phyloP scores from a whole-genome alignment of 2,888 invertebrate species.

The Chesias legatella region DNA sequence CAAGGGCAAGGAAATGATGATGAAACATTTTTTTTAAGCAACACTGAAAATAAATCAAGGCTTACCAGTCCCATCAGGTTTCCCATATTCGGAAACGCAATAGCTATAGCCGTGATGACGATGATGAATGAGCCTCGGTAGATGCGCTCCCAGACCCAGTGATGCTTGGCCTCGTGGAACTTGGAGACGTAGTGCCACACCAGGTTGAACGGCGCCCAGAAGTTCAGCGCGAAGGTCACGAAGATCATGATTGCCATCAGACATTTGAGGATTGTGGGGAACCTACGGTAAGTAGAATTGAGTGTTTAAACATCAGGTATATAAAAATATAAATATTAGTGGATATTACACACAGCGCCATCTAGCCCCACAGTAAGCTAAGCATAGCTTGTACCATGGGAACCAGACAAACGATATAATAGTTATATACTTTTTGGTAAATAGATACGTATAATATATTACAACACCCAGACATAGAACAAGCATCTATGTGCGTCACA shows the following conservation, averaged over 20 bases:
- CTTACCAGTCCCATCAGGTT: slow-evolving; percentile 70
- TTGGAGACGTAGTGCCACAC: slow-evolving; percentile 65
- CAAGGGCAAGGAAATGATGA: too few relatives aligned
- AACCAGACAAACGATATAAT: too few relatives aligned
- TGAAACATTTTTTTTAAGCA: too few relatives aligned
- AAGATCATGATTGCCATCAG: slow-evolving; percentile 72
- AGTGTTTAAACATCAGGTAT: too few relatives aligned
- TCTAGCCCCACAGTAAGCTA: too few relatives aligned
- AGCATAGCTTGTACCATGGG: too few relatives aligned
- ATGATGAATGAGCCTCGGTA: slow-evolving; percentile 56
- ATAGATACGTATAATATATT: too few relatives aligned
- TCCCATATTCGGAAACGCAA: slow-evolving; percentile 68
- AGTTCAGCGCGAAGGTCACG: slow-evolving; percentile 67
- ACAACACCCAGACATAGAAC: background rate
- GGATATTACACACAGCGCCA: too few relatives aligned
- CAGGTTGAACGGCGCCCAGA: slow-evolving; percentile 71
- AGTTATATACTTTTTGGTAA: too few relatives aligned
- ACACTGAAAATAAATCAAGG: background rate
- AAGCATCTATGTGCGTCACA: background rate
- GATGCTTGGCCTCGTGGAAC: slow-evolving; percentile 48
- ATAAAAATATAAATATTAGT: too few relatives aligned
- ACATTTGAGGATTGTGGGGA: slow-evolving; percentile 61
- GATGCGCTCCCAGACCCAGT: slow-evolving; percentile 68
- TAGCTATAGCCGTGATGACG: slow-evolving; percentile 55
- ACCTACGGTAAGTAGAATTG: too few relatives aligned